These are phyloP conservation scores for Hypotaenidia okinawae DNA, from an alignment of 2,797 vertebrate genomes.

Conservation along the genomic window DNA sequence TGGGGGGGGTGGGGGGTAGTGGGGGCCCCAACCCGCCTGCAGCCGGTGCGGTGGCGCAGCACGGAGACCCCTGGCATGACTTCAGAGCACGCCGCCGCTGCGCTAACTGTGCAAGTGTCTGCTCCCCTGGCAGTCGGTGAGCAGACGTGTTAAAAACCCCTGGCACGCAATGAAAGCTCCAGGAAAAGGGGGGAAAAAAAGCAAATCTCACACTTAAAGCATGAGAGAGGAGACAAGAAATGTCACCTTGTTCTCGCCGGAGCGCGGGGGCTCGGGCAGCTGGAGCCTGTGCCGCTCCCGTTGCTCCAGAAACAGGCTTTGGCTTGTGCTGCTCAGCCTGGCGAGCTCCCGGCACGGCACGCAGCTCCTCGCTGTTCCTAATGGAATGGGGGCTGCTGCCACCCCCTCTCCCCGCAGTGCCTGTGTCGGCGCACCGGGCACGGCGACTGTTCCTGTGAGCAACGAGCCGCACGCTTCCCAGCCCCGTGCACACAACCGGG, in stretches of 20 bases:
- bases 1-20: background rate
- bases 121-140: conserved; percentile 44
- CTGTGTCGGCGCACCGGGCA: background rate
- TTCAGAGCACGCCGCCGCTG: background rate
- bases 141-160: conserved; percentile 62
- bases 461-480: background rate
- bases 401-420: background rate
- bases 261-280: background rate
- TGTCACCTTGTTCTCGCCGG: conserved; percentile 56
- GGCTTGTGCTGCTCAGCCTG: background rate
- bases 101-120: background rate
- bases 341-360: background rate
- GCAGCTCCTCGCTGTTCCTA: background rate
- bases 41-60: background rate
- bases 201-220: conserved; percentile 25
- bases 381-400: background rate
- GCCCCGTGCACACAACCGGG: background rate
- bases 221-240: conserved; percentile 58
- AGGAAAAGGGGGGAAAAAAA: background rate
- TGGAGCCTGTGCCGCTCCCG: rapidly evolving
- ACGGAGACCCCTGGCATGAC: background rate
- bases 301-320: background rate
- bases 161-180: conserved; percentile 55
- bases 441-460: background rate
- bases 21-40: background rate